Conservation (phyloP, 2,888 invertebrate genomes). For the Cerceris rybyensis region DNA sequence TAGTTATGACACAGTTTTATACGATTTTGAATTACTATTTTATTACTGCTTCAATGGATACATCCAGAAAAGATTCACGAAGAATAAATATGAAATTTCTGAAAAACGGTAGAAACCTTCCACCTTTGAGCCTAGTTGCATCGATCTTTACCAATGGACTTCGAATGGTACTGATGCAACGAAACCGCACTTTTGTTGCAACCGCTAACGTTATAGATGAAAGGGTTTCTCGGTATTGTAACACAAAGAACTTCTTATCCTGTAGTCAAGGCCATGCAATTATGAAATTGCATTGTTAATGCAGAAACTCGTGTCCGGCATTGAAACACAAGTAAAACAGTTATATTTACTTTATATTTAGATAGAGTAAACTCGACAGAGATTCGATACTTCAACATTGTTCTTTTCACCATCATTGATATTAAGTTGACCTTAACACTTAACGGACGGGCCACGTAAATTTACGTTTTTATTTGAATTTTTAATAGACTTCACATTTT, state of each 20-base stretch:
- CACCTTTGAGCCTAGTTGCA: not conserved
- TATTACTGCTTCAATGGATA: no score
- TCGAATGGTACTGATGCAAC: not conserved
- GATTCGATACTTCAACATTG: not conserved
- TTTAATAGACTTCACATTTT: no score
- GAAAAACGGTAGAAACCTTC: not conserved
- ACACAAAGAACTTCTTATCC: not conserved
- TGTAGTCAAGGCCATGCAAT: conserved; percentile 1
- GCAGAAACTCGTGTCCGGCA: not conserved
- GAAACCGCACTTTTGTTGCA: not conserved
- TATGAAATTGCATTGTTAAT: conserved; percentile 3
- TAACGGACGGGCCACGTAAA: no score
- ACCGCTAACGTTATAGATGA: not conserved
- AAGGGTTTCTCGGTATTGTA: not conserved
- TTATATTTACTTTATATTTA: not conserved
- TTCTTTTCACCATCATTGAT: no score
- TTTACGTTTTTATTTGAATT: no score
- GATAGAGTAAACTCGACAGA: not conserved
- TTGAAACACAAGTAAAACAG: not conserved
- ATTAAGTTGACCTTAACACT: no score
- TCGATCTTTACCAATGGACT: not conserved
- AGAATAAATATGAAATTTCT: not conserved
- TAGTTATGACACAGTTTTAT: no score
- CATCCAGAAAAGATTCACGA: no score
- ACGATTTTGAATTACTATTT: no score